Base-by-base conservation (phyloP, 2,888 invertebrate genomes). In the Temnothorax rugatulus region DNA sequence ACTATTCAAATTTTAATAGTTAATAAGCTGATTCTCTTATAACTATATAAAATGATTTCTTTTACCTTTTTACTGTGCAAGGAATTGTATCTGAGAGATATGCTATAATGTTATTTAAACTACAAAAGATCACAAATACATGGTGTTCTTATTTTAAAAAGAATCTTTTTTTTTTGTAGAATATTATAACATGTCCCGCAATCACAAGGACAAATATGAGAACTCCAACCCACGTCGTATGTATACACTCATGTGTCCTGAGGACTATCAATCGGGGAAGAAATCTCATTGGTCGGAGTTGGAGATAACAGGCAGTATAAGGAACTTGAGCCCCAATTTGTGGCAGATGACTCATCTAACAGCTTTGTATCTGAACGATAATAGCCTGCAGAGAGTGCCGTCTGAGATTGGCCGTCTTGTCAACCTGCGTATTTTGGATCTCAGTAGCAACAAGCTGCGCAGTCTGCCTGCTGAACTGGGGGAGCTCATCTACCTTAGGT, bases 401-500 rank as follows among this genome's bases (percentile, higher is more conserved):
- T 96, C 98, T 44, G 99, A 99, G 95, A 99, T 99, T 93, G 97
- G 97, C 91, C 97, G 97, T 93, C 96, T 99, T 91, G 96, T 96
- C 87, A 98, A 98, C 95, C 96, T 99, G 89, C 97, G 97, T 92
- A 97, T 97, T 88, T 96, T 99, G 91, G 99, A 99, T 96, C 96
- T 99, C 92, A 99, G 99, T 90, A 97, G 97, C 95, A 99, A 99
- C 96, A 99, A 99, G 95, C 96, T 99, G 92, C 96, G 99, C 89
- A 98, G 97, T 94, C 96, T 99, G 95, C 99, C 99, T 88, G 97
- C 98, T 79, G 99, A 99, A 96, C 96, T 99, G 76, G 99, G 99
- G 85, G 99, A 99, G 95, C 97, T 99, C 94, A 98, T 99, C 95
- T 97, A 98, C 95, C 97, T 99, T 94, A 98, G 98, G 98, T 98